A percentile compares a stretch with the other conserved stretches of the same genome.
Conservation (phyloP, 2,888 invertebrate species). For the Ommatoiulus sabulosus region DNA sequence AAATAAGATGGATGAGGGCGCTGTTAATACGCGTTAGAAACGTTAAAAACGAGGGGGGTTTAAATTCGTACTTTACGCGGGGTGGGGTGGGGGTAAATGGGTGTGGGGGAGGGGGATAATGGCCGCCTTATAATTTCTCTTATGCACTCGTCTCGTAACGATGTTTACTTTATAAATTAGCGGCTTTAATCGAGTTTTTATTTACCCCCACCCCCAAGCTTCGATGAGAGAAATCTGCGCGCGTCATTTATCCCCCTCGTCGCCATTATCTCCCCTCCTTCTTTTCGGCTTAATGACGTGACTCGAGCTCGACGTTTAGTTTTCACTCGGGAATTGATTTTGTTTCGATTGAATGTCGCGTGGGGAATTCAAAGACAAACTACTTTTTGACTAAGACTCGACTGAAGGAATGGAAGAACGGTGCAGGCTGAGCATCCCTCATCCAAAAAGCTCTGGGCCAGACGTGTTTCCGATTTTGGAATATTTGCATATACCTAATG, state of each 20-base stretch:
- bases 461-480: too few relatives aligned
- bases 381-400: background rate
- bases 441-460: too few relatives aligned
- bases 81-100: background rate
- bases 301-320: background rate
- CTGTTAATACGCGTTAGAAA: slow-evolving; percentile 21
- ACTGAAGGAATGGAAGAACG: too few relatives aligned
- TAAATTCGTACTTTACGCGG: background rate
- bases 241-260: background rate
- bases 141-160: slow-evolving; percentile 23
- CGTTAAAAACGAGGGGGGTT: background rate
- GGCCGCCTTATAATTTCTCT: background rate
- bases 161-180: slow-evolving; percentile 43
- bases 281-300: background rate
- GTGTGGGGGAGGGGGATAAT: background rate
- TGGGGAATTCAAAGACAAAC: background rate
- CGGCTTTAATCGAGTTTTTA: slow-evolving; percentile 40
- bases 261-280: background rate
- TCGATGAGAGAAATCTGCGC: background rate
- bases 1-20: slow-evolving; percentile 43
- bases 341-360: background rate
- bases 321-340: background rate
- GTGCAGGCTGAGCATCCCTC: too few relatives aligned
- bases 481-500: too few relatives aligned
- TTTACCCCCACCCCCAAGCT: background rate